phyloP scores from a whole-genome alignment of 2,888 invertebrate species.

The Spicauda simplicius region DNA sequence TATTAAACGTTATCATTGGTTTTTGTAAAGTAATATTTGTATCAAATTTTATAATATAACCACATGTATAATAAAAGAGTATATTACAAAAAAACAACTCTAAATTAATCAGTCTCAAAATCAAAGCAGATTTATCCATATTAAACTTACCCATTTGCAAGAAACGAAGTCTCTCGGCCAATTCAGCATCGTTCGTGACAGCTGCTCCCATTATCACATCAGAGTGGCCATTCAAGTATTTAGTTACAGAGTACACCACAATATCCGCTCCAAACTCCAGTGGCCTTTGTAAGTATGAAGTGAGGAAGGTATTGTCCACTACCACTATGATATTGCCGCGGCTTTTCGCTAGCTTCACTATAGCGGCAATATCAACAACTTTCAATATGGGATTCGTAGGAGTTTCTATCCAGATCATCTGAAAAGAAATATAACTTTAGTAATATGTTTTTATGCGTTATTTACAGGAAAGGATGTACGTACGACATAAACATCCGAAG shows the following conservation, averaged over 20 bases:
- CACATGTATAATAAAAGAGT: too few species aligned
- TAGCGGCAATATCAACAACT: slow-evolving; percentile 92
- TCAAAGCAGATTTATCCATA: too few species aligned
- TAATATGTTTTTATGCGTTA: too few species aligned
- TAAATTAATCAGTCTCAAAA: too few species aligned
- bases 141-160: slow-evolving; percentile 91
- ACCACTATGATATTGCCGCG: slow-evolving; percentile 86
- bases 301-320: slow-evolving; percentile 97
- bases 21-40: too few species aligned
- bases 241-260: slow-evolving; percentile 96
- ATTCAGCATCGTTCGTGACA: slow-evolving; percentile 88
- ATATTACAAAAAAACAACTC: too few species aligned
- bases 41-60: too few species aligned
- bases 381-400: slow-evolving; percentile 98
- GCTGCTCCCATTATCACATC: slow-evolving; percentile 98
- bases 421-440: too few species aligned
- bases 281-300: slow-evolving; percentile 96
- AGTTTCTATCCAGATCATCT: slow-evolving; percentile 97
- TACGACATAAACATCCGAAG: too few species aligned
- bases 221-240: slow-evolving; percentile 99
- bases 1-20: too few species aligned
- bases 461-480: too few species aligned
- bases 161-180: slow-evolving; percentile 90
- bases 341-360: slow-evolving; percentile 86
- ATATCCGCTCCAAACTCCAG: slow-evolving; percentile 96